A percentile compares a stretch with the other conserved stretches of the same genome.
Evolutionary conservation across 2,113 vertebrate species (phyloP).

Genomic region (Acinonyx jubatus): DNA sequence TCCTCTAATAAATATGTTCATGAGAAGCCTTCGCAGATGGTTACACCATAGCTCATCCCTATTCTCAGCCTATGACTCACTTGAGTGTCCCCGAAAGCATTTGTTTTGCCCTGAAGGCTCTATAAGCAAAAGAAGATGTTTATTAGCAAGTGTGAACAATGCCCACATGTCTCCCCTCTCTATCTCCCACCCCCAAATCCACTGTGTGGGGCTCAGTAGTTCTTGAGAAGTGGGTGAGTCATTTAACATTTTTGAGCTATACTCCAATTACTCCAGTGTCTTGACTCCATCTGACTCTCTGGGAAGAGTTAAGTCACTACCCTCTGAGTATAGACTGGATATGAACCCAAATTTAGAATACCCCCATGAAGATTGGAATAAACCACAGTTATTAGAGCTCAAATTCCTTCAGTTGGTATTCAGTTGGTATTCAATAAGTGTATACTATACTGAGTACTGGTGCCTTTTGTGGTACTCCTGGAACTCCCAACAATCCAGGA

Average conservation of each 20-base stretch:
- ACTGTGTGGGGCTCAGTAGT: neutral
- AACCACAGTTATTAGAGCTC: neutral
- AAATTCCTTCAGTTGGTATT: neutral
- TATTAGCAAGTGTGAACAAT: neutral
- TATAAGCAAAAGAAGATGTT: neutral
- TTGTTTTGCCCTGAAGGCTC: neutral
- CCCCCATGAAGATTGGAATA: neutral
- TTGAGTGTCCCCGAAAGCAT: neutral
- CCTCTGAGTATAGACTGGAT: neutral
- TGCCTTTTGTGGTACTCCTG: neutral
- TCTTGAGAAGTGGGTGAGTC: neutral
- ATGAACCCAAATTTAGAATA: neutral
- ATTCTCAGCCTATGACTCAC: neutral
- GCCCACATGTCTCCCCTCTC: neutral
- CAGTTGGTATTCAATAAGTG: neutral
- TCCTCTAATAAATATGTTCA: neutral
- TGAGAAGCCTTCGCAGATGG: neutral
- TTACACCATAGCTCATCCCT: neutral
- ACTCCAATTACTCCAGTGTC: neutral
- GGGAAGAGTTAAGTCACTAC: neutral
- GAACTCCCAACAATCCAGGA: neutral
- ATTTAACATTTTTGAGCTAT: neutral
- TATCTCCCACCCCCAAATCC: neutral
- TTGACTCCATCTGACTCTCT: neutral
- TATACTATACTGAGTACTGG: neutral